Evolutionary conservation across 92 coral and sea anemone species (phyloP), one percentile per base, ranked within the genome.

Genomic region (Phenganax stokvisi): DNA sequence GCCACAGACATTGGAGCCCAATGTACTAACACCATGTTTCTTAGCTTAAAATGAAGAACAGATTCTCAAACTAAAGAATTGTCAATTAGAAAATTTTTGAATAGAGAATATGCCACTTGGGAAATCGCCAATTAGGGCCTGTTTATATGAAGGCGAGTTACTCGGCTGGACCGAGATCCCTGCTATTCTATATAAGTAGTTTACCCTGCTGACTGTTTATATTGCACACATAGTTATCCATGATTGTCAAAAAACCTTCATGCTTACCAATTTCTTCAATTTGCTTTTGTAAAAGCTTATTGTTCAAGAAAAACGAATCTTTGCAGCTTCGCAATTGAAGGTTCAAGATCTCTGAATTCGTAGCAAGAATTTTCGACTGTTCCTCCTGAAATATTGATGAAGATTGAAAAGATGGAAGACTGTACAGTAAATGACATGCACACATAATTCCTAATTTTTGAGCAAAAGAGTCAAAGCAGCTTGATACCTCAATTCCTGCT

Each of bases 281-380:
- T 86, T 90, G 92, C 79, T 90, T 92, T 82, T 92, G 98, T 52
- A 94, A 84, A n/a, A 93, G 85, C 56, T 93, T 87, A 56, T 82
- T 59, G 74, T 94, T 92, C 58, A 94, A 85, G 80, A 92, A 94
- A n/a, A 87, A 88, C 80, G 92, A 97, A 82, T 94, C 98, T 74
- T 91, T 86, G 81, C 98, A 94, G 79, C 98, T 94, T 67, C 98
- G 87, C 81, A 92, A 90, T 70, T 94, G 98, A 10, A 93, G 85
- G 77, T 97, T 94, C 15, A 96, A 86, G 9, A 92, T 89, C 44
- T 96, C 99, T 2, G 99, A 96, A 85, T 96, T 96, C 64, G 91
- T 96, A 3, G 99, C 99, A 63, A 96, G 86, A 73, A 96, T 96
- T 86, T 97, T 86, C 75, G 92, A 97, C 83, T 97, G 92, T 69